Evolutionary conservation across 2,888 invertebrate genomes (phyloP), one percentile per base, ranked within the genome.

Genomic region (Phaonia tiefii): DNA sequence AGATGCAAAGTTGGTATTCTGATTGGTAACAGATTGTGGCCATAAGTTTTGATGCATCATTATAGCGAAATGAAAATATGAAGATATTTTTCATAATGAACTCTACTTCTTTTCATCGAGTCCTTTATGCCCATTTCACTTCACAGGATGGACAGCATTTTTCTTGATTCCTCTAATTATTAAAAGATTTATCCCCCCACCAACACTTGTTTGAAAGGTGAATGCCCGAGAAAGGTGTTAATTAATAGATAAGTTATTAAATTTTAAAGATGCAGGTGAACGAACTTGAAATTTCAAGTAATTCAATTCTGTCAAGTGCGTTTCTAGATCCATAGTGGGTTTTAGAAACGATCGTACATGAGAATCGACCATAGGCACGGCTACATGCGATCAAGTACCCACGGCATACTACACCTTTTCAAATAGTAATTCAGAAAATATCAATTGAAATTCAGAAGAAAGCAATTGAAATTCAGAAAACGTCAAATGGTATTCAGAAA

Each of bases 1-100:
- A 22, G 22, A 42, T 42, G 39, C 42, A 42, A 63, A 63, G 42
- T 63, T 42, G 22, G 39, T 3, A n/a, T 63, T 39, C 22, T 63
- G 63, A 63, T 63, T 63, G 63, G 63, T 42, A 22, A 13, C 39
- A 70, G 54, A 11, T 37, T 60, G 31, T 39, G 39, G 46, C 69
- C 54, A 51, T 17, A 67, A 58, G 46, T 67, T 75, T 58, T 67
- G 56, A 31, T 25, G 46, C 58, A 44, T 74, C 46, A 51, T 46
- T 46, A 58, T 67, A 31, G 37, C 1, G 39, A 39, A 20, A 39
- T 51, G 51, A 22, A 51, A 51, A 22, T 51, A 5, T 22, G 39
- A 20, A 17, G 8, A 63, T 22, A 20, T 22, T 17, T 63, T 63
- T 39, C 13, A 8, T 42, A 42, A 42, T 22, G 63, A 42, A 54